Conservation (phyloP, 2,888 invertebrate genomes). For the Meloe dianella region DNA sequence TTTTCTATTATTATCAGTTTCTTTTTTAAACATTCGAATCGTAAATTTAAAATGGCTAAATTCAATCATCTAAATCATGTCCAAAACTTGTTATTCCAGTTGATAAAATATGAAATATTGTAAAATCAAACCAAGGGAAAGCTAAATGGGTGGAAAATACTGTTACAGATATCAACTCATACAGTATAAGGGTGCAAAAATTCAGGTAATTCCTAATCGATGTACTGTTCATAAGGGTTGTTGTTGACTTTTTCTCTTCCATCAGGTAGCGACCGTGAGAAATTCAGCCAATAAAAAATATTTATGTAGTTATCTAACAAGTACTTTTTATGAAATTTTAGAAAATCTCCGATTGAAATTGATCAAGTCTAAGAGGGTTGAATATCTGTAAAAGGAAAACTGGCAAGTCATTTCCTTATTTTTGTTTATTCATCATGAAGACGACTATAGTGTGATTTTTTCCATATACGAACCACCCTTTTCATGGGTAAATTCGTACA, state of each 20-base stretch:
- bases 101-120: constrained; percentile 49
- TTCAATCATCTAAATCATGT: constrained; percentile 40
- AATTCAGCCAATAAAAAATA: background rate
- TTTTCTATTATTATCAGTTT: background rate
- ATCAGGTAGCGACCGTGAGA: constrained; percentile 30
- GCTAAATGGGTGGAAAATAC: constrained; percentile 55
- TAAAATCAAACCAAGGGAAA: constrained; percentile 44
- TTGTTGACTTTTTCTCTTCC: constrained; percentile 22
- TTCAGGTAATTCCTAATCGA: constrained; percentile 22
- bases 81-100: constrained; percentile 53
- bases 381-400: constrained; percentile 14
- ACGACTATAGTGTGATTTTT: constrained; percentile 49
- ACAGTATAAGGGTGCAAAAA: constrained; percentile 19
- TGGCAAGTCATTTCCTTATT: constrained; percentile 23
- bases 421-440: constrained; percentile 38
- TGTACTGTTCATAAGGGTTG: background rate
- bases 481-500: constrained; percentile 54
- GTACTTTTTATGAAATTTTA: no score
- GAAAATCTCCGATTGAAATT: no score
- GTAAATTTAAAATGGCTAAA: constrained; percentile 32
- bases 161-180: constrained; percentile 43
- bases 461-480: constrained; percentile 57
- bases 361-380: background rate
- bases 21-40: no score
- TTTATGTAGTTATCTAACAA: no score